These are phyloP conservation scores for Gisinianus flammeolus DNA, from an alignment of 2,888 invertebrate genomes.

Conservation along the genomic window DNA sequence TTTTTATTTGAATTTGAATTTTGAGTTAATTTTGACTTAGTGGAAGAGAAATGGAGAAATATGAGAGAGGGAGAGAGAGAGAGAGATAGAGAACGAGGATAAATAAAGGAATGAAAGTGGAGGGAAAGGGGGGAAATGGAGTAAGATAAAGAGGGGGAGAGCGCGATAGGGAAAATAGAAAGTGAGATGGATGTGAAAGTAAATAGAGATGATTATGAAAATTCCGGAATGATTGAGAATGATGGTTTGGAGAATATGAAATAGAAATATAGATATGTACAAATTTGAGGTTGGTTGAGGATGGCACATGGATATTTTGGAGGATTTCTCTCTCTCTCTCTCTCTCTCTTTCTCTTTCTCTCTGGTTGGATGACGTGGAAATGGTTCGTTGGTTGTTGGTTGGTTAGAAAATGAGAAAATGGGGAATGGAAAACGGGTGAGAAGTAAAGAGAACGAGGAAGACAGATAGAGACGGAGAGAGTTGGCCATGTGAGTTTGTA, in stretches of 20 bases:
- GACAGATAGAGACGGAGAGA: no score
- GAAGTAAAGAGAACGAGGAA: no score
- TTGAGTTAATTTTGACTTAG: no score
- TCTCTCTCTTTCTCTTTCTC: background rate
- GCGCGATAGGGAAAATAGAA: background rate
- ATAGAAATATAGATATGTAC: background rate
- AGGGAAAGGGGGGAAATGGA: background rate
- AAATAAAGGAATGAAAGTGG: background rate
- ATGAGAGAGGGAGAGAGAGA: background rate
- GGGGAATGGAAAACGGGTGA: no score
- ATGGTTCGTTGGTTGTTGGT: background rate
- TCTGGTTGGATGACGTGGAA: background rate
- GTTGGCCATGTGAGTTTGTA: no score
- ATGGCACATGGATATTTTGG: no score
- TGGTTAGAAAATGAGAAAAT: no score
- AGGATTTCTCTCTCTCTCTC: background rate
- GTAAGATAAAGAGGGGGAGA: background rate
- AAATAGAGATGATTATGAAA: conserved; percentile 28
- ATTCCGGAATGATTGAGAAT: conserved; percentile 17
- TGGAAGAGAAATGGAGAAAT: no score
- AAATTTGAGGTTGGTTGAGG: background rate
- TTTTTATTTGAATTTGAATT: no score
- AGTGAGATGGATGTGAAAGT: background rate
- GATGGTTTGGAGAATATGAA: conserved; percentile 4
- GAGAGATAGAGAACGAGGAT: background rate